Percentiles rank a stretch among this genome's conserved stretches.
Evolutionary conservation across 2,797 vertebrate species (phyloP).

Genomic region (Urophycis tenuis): DNA sequence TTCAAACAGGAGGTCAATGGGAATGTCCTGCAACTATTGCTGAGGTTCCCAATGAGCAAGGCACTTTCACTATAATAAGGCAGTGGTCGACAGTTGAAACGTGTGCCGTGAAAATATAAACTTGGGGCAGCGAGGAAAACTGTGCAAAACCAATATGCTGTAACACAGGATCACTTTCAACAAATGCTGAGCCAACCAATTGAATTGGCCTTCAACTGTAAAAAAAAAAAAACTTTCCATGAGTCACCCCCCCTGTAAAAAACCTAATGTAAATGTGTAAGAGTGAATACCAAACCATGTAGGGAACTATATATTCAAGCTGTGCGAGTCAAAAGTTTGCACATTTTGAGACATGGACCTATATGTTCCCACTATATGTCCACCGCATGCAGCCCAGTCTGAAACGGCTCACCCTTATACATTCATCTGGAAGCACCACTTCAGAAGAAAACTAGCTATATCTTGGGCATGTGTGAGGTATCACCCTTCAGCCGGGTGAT

Average conservation of each 20-base stretch:
- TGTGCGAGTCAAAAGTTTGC: background rate
- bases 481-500: slow-evolving; percentile 6
- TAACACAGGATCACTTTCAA: background rate
- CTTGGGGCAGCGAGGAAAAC: background rate
- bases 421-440: slow-evolving; percentile 10
- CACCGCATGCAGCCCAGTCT: background rate
- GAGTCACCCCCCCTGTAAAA: background rate
- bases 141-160: background rate
- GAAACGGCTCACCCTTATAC: slow-evolving; percentile 6
- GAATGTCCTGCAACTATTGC: background rate
- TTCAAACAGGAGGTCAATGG: background rate
- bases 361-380: background rate
- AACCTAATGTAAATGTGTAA: background rate
- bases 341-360: background rate
- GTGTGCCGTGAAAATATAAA: background rate
- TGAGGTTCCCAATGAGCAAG: slow-evolving; percentile 9
- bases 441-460: background rate
- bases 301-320: background rate
- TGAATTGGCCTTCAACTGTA: background rate
- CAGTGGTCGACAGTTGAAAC: background rate
- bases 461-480: background rate
- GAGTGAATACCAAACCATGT: background rate
- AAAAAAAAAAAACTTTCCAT: background rate
- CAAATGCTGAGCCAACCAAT: background rate
- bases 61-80: background rate